Evolutionary conservation across 2,797 vertebrate genomes (phyloP).

Genomic region (Enteromius mattozi): DNA sequence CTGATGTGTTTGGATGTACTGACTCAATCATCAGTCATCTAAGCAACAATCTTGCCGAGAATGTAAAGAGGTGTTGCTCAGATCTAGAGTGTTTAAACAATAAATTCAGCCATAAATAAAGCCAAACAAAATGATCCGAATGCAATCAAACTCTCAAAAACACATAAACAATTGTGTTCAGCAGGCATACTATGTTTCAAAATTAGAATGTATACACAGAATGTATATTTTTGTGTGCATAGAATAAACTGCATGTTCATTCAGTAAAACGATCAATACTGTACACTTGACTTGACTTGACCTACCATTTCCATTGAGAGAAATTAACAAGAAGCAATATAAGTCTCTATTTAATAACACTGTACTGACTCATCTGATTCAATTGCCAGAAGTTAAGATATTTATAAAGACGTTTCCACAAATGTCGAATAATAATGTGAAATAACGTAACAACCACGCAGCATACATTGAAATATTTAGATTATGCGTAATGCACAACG

Average conservation of each 20-base stretch:
- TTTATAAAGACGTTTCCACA: background rate
- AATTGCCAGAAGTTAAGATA: background rate
- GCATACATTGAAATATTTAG: background rate
- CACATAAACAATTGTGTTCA: background rate
- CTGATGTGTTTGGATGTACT: conserved; percentile 37
- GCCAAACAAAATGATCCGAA: background rate
- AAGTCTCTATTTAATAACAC: background rate
- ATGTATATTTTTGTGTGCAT: background rate
- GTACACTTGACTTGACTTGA: background rate
- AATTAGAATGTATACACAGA: background rate
- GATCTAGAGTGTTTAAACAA: background rate
- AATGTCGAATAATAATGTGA: background rate
- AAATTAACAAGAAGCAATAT: background rate
- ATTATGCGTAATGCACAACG: background rate
- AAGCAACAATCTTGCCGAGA: conserved; percentile 21
- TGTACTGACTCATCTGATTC: background rate
- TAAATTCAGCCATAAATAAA: background rate
- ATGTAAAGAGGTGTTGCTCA: conserved; percentile 2
- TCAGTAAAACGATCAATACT: background rate
- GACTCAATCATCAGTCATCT: conserved; percentile 35
- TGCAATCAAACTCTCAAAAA: conserved; percentile 11
- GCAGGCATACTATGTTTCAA: background rate
- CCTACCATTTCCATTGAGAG: background rate
- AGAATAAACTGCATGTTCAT: background rate
- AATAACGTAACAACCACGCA: background rate